These are phyloP conservation scores for Philhelius pedissequus DNA, from an alignment of 2,888 invertebrate species.

Conservation along the genomic window DNA sequence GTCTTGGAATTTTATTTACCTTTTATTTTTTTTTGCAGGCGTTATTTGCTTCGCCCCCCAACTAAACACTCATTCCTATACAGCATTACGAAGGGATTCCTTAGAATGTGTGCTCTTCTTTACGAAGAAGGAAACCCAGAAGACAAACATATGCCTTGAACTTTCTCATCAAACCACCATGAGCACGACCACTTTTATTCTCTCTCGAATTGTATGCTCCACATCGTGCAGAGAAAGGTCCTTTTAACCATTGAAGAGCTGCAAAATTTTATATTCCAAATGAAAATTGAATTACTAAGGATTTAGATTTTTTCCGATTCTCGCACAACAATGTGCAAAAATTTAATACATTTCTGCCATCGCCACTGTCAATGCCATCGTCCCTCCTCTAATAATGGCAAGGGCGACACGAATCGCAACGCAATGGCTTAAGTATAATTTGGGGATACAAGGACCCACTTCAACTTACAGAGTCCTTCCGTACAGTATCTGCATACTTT, in stretches of 20 bases:
- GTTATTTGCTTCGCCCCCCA: background rate
- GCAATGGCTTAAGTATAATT: background rate
- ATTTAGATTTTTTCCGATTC: conserved; percentile 48
- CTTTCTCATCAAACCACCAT: conserved; percentile 8
- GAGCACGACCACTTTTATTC: conserved; percentile 42
- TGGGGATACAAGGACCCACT: background rate
- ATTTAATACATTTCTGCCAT: conserved; percentile 16
- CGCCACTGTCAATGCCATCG: background rate
- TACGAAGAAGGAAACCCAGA: conserved; percentile 16
- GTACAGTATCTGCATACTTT: background rate
- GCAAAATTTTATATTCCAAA: conserved; percentile 36
- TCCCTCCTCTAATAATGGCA: background rate
- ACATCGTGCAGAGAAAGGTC: background rate
- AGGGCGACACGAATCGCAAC: conserved; percentile 13
- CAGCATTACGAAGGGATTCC: background rate
- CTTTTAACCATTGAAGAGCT: background rate
- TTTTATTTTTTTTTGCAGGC: background rate
- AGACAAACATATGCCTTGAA: conserved; percentile 48
- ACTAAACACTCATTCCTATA: background rate
- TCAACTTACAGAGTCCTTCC: too few species aligned
- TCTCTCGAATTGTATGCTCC: background rate
- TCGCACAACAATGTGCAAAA: background rate
- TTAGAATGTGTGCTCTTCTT: background rate
- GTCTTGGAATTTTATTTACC: conserved; percentile 13
- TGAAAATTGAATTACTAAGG: conserved; percentile 62